Evolutionary conservation across 2,113 vertebrate species (phyloP), one percentile per base, ranked within the genome.

Genomic region (Carlito syrichta): DNA sequence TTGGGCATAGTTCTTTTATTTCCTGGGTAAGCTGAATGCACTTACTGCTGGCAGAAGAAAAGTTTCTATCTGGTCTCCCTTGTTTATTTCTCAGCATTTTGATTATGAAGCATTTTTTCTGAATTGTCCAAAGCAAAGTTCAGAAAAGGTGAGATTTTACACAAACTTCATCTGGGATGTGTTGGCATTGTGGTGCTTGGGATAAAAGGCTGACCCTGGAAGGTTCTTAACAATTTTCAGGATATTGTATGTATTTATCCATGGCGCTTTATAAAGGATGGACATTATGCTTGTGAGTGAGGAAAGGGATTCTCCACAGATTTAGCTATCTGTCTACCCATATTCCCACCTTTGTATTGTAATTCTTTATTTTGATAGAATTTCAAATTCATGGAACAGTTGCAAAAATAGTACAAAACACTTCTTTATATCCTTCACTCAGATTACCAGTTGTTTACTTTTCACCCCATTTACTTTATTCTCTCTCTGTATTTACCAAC

Each of bases 211-310:
- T 81, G 8, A 19, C 11, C 30, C 23, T 30, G 23, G 45, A 9
- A n/a, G 19, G 32, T 19, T 58, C 63, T 35, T 10, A 8, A 10
- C 7, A 20, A 20, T n/a, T 10, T 27, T 22, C 23, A 6, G 35
- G 35, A 0, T 38, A 2, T 7, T 35, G 4, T 23, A 6, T 38
- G 56, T 27, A 2, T 45, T 58, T n/a, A 17, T 82, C 32, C 38
- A 14, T 0, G 0, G 23, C 16, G 17, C 19, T 6, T 1, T 2
- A 14, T 23, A 40, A 54, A 25, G 48, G 16, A 5, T 32, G 19
- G 19, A 9, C 7, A 5, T 19, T 9, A 2, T 10, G 14, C 14
- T 73, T 16, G 11, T 1, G 3, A 11, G 11, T 1, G 3, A 11
- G 27, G 83, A 81, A 16, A 43, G 20, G 40, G 13, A 2, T 30